Evolutionary conservation across 1,140 invertebrate species (phyloP).

Genomic region (Maniola jurtina): DNA sequence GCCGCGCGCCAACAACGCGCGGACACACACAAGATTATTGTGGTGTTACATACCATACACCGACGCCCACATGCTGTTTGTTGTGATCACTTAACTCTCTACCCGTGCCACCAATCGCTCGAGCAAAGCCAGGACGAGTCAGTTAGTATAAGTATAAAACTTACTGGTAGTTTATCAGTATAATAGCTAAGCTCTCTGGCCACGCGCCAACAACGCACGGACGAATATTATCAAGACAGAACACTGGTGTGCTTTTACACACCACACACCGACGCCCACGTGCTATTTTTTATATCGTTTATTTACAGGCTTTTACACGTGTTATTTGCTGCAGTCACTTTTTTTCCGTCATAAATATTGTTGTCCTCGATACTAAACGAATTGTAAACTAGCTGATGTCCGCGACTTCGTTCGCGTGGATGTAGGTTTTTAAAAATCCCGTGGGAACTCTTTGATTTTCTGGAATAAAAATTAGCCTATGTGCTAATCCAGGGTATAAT

Average conservation of each 20-base stretch:
- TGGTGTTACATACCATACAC: too few species aligned
- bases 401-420: not conserved
- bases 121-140: too few species aligned
- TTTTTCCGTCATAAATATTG: slow-evolving; percentile 5
- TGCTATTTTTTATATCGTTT: too few species aligned
- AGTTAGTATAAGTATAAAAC: not conserved
- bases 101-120: not conserved
- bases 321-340: not conserved
- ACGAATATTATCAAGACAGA: not conserved
- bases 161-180: not conserved
- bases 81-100: too few species aligned
- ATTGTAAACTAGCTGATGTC: not conserved
- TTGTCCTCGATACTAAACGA: not conserved
- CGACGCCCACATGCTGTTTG: too few species aligned
- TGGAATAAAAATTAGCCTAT: too few species aligned
- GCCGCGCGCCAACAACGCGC: not conserved
- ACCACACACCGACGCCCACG: too few species aligned
- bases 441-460: too few species aligned
- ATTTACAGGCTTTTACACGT: not conserved
- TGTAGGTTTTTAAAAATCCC: too few species aligned
- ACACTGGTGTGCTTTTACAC: too few species aligned
- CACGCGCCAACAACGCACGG: not conserved
- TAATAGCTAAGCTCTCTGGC: not conserved
- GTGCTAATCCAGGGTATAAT: too few species aligned
- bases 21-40: not conserved